Evolutionary conservation across 2,888 invertebrate species (phyloP), one percentile per base, ranked within the genome.

Genomic region (Aspidapion aeneum): DNA sequence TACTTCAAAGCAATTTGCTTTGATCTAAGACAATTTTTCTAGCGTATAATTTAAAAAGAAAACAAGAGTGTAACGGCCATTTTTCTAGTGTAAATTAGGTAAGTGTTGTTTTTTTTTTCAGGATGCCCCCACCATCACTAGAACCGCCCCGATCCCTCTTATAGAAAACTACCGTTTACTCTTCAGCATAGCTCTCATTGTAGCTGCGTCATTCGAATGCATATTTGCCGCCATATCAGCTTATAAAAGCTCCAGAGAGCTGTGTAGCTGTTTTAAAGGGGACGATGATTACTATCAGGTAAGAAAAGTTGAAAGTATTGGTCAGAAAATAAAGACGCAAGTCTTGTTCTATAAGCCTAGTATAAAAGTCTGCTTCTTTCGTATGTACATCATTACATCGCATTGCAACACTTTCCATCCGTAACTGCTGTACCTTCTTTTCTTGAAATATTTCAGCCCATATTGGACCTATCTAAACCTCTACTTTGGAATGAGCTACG

Each of bases 111-210:
- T 35, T 35, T 35, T 35, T 7, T 35, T 3, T 7, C 12, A 35
- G 35, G 35, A 35, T 35, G 3, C 35, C 35, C 35, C 35, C 12
- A 7, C 35, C 35, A 35, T 35, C 35, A 35, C 12, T 12, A 35
- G 35, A 35, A 35, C 35, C 35, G 12, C 12, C 12, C 35, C 35
- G 5, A 12, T 35, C 12, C 35, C 35, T 12, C 35, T 35, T 3
- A 3, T 35, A 35, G 35, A 35, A 35, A 35, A 35, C 35, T 35
- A 35, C 35, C 35, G 35, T 7, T 12, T 35, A 55, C 77, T 88
- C 21, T 83, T 86, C 12, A 88, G 87, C 78, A 82, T 86, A 62
- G 86, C 85, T 0, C 78, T 89, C 3, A 81, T 89, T 57, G 80
- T 87, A 66, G 82, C 85, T 19, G 61, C 73, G 9, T 65, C 62